Base-by-base conservation (phyloP, 2,888 invertebrate species). In the Thysanoteuthis rhombus region DNA sequence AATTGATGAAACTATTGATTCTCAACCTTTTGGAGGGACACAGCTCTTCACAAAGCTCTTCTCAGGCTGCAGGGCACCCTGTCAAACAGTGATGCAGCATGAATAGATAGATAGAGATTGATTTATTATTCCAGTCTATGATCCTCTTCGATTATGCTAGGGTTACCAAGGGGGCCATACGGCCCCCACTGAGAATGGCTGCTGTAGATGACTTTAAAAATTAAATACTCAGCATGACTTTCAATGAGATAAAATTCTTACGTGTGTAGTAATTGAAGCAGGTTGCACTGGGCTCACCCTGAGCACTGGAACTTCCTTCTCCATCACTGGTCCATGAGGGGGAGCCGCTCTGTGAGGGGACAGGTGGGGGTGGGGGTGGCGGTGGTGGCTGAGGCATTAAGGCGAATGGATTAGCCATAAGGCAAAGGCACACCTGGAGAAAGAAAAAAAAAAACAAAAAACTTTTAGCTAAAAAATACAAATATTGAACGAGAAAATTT, bases 361-460 rank as follows among this genome's bases (percentile, higher is more conserved):
- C 25, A n/a, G 12, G 91, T 36, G 91, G 91, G 1, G 91, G 91
- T 40, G 91, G 91, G 2, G 92, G 92, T n/a, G 92, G 92, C 32
- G 92, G 92, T 10, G 92, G 92, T 45, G 92, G 92, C 92, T 92
- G 92, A 25, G 92, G 92, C 45, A 92, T 92, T 39, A 92, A n/a
- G n/a, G 92, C 40, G 45, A 45, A 92, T 8, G 91, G 92, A 12
- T 92, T 32, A 45, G 92, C 92, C 92, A 92, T 92, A 75, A 75
- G n/a, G n/a, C 75, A 75, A 32, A 32, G n/a, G n/a, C n/a, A n/a
- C 36, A 75, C 10, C 75, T 75, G n/a, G n/a, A n/a, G 16, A 10
- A 36, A 3, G 25, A 75, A 12, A 25, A 75, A 75, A 75, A 36
- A 36, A 75, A n/a, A n/a, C n/a, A 1, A 58, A 58, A 25, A 28